Evolutionary conservation across 2,888 invertebrate genomes (phyloP).

Genomic region (Stenolophus ochropezus): DNA sequence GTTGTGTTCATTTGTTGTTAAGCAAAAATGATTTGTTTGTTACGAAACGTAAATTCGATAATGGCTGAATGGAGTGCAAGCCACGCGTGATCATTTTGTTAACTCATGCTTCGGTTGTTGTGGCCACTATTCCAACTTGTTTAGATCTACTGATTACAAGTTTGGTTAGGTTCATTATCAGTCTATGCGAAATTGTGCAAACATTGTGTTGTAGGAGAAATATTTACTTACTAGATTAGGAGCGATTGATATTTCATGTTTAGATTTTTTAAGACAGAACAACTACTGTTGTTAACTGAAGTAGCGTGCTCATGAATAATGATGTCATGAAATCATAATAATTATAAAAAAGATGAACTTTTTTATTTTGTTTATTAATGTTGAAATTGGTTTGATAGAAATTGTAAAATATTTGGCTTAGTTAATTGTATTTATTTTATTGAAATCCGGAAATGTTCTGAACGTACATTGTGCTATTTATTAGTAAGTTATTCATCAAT

Average conservation of each 20-base stretch:
- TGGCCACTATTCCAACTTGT: constrained; percentile 1
- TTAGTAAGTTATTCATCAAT: background rate
- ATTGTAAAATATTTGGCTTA: no score
- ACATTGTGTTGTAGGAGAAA: background rate
- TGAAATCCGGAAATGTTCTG: background rate
- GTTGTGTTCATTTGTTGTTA: constrained; percentile 36
- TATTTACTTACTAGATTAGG: no score
- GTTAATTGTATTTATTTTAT: no score
- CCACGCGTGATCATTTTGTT: constrained; percentile 32
- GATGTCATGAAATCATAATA: no score
- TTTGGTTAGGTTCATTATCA: background rate
- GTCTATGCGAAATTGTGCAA: background rate
- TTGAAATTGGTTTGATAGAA: no score
- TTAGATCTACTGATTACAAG: background rate
- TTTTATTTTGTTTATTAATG: no score
- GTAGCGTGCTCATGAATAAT: no score
- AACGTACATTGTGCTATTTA: background rate
- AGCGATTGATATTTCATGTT: no score
- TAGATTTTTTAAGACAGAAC: no score
- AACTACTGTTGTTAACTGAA: no score
- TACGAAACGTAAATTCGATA: constrained; percentile 33
- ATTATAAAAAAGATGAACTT: no score
- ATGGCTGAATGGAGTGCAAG: constrained; percentile 10
- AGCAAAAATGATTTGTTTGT: constrained; percentile 41
- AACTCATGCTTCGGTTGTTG: constrained; percentile 26